Percentiles rank a stretch among this genome's conserved stretches.
phyloP scores from a whole-genome alignment of 2,888 invertebrate genomes.

The Julus scanicus region DNA sequence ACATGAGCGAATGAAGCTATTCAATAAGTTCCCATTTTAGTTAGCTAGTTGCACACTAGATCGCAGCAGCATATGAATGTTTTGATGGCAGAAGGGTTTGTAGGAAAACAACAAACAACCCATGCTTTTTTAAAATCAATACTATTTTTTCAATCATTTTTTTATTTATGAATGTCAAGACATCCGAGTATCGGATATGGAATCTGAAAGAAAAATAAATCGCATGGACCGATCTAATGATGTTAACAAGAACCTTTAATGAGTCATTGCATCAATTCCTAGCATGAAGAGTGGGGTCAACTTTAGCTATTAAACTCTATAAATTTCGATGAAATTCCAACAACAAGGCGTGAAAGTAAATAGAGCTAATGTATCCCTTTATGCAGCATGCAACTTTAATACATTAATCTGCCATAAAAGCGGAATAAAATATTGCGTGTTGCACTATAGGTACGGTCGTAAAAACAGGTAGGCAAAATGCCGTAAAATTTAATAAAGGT shows the following conservation, averaged over 20 bases:
- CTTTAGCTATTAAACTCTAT: neutral
- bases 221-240: neutral
- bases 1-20: neutral
- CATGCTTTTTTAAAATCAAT: neutral
- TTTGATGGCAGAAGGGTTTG: neutral
- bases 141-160: neutral
- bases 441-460: neutral
- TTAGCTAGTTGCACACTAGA: neutral
- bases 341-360: neutral
- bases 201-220: neutral
- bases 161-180: neutral
- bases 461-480: neutral
- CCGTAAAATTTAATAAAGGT: neutral
- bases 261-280: neutral
- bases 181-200: neutral
- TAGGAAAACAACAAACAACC: neutral
- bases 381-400: neutral
- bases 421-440: neutral
- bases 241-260: neutral
- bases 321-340: neutral
- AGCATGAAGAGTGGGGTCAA: neutral
- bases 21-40: neutral
- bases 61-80: neutral
- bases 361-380: neutral
- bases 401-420: constrained; percentile 10